Evolutionary conservation across 2,113 vertebrate species (phyloP).

Genomic region (Lagopus leucura): DNA sequence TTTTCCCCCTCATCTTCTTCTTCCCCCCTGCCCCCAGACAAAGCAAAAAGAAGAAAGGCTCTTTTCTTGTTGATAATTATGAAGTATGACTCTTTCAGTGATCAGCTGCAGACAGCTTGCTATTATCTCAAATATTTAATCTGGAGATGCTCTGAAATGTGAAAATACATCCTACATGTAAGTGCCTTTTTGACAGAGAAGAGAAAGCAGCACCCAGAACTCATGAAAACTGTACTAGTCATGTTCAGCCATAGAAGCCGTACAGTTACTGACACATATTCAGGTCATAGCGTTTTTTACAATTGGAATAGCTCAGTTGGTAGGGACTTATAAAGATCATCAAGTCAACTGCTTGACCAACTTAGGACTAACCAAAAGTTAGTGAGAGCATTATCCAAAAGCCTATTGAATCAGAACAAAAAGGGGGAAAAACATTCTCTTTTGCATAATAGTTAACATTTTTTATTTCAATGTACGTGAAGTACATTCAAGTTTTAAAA

Average conservation of each 20-base stretch:
- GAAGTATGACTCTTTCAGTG: background rate
- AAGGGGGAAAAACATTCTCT: background rate
- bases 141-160: slow-evolving; percentile 1
- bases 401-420: background rate
- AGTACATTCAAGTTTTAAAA: background rate
- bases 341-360: background rate
- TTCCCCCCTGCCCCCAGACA: slow-evolving; percentile 1
- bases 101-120: background rate
- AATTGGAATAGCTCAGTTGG: background rate
- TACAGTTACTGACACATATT: background rate
- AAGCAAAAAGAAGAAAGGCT: background rate
- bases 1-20: background rate
- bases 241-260: background rate
- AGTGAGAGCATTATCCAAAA: background rate
- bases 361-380: background rate
- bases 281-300: background rate
- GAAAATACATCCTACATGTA: background rate
- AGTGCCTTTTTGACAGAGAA: slow-evolving; percentile 14
- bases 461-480: background rate
- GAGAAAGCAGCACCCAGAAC: background rate
- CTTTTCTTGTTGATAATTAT: slow-evolving; percentile 11
- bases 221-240: background rate
- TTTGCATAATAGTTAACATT: background rate
- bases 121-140: slow-evolving; percentile 52
- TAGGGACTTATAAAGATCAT: background rate